These are phyloP conservation scores for Cosmopolites sordidus DNA, from an alignment of 2,888 invertebrate species.

Conservation along the genomic window DNA sequence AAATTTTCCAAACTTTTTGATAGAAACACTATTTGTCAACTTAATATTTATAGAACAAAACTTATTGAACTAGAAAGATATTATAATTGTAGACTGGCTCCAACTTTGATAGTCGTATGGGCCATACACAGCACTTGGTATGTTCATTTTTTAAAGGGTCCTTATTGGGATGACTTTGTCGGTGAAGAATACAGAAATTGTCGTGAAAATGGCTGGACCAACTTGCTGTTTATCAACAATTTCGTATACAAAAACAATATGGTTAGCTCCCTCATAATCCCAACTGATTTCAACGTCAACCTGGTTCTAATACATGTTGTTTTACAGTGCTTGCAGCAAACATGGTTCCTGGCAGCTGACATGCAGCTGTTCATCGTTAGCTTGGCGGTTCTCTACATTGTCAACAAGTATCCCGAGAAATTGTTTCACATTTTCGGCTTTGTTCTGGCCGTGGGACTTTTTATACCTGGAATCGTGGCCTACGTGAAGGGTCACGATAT, in stretches of 20 bases:
- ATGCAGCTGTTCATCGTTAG: slow-evolving; percentile 40
- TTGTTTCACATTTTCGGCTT: slow-evolving; percentile 22
- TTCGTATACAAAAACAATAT: slow-evolving; percentile 62
- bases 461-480: slow-evolving; percentile 35
- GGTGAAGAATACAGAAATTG: slow-evolving; percentile 57
- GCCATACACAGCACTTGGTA: slow-evolving; percentile 68
- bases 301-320: too few relatives aligned
- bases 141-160: slow-evolving; percentile 65
- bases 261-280: too few relatives aligned
- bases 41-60: too few relatives aligned
- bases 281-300: too few relatives aligned
- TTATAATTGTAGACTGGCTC: slow-evolving; percentile 59
- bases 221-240: slow-evolving; percentile 70
- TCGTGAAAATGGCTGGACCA: slow-evolving; percentile 67
- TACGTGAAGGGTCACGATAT: slow-evolving; percentile 38
- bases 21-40: too few relatives aligned
- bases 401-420: slow-evolving; percentile 32
- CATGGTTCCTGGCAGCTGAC: slow-evolving; percentile 43
- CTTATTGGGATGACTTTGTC: slow-evolving; percentile 65
- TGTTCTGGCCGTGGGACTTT: slow-evolving; percentile 31
- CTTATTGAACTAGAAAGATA: too few relatives aligned
- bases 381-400: slow-evolving; percentile 34
- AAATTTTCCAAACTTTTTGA: too few relatives aligned
- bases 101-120: slow-evolving; percentile 63
- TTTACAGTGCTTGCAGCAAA: slow-evolving; percentile 42